These are phyloP conservation scores for Pardosa pseudoannulata DNA, from an alignment of 2,888 invertebrate genomes.

Conservation along the genomic window DNA sequence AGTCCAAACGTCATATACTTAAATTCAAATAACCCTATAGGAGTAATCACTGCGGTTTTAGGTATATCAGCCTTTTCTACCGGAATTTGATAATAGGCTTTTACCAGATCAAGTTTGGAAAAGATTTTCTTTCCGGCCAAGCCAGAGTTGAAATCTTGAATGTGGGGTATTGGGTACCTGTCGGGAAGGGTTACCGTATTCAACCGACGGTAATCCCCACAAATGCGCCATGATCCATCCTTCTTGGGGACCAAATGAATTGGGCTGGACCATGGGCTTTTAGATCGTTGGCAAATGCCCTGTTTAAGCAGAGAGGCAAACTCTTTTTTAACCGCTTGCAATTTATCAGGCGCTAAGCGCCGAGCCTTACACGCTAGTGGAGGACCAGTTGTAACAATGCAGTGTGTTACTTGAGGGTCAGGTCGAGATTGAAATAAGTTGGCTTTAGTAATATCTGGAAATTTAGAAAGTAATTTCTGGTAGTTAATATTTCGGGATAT, in stretches of 20 bases:
- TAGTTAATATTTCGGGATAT: neutral
- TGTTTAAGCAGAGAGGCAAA: slow-evolving; percentile 3
- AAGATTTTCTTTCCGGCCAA: neutral
- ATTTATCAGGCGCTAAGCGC: slow-evolving; percentile 6
- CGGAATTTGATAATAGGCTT: slow-evolving; percentile 17
- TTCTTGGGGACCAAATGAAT: slow-evolving; percentile 52
- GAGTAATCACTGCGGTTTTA: slow-evolving; percentile 6
- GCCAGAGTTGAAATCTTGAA: neutral
- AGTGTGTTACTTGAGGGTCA: neutral
- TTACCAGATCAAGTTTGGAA: neutral
- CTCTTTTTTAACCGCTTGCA: slow-evolving; percentile 7
- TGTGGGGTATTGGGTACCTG: neutral
- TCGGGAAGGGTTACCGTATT: neutral
- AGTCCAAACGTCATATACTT: neutral
- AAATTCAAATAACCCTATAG: neutral
- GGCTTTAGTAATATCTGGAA: neutral
- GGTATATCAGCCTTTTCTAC: slow-evolving; percentile 6
- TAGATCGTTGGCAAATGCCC: slow-evolving; percentile 38
- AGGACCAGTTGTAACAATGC: slow-evolving; percentile 18
- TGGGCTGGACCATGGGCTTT: slow-evolving; percentile 16
- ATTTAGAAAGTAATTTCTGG: neutral
- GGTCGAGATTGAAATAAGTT: neutral
- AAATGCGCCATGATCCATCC: slow-evolving; percentile 25
- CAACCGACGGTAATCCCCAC: slow-evolving; percentile 26
- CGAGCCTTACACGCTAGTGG: slow-evolving; percentile 10